Conservation (phyloP, 2,888 invertebrate species). For the Hedya salicella region DNA sequence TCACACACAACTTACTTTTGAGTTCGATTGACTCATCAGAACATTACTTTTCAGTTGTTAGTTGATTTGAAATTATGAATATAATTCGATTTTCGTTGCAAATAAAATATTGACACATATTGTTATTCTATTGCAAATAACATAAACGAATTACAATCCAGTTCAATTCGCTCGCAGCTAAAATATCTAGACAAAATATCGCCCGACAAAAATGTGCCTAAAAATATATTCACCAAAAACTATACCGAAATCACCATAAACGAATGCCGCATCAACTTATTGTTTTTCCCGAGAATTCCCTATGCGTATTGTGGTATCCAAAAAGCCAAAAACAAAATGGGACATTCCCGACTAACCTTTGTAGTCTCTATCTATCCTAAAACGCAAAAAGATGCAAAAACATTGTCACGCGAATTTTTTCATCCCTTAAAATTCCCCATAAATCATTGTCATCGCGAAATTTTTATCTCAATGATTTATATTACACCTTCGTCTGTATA, state of each 20-base stretch:
- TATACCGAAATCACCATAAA: conserved; percentile 32
- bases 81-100: background rate
- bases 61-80: too few species aligned
- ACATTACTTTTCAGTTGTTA: too few species aligned
- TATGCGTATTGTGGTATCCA: conserved; percentile 3
- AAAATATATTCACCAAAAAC: conserved; percentile 31
- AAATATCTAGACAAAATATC: conserved; percentile 13
- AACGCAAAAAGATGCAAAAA: conserved; percentile 14
- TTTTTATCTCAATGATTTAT: conserved; percentile 73
- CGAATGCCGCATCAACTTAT: conserved; percentile 26
- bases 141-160: background rate
- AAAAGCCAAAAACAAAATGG: conserved; percentile 33
- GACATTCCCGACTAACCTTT: conserved; percentile 22
- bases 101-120: background rate
- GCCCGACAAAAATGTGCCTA: conserved; percentile 9
- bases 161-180: background rate
- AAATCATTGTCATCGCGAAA: conserved; percentile 64
- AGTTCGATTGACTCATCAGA: too few species aligned
- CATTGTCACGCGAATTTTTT: conserved; percentile 17
- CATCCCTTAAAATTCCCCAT: conserved; percentile 60
- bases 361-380: conserved; percentile 3
- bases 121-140: conserved; percentile 7
- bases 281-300: conserved; percentile 32
- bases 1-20: too few species aligned
- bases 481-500: conserved; percentile 67